A percentile compares a stretch with the other conserved stretches of the same genome.
Conservation (phyloP, 2,113 vertebrate species). For the Malurus cyaneus region DNA sequence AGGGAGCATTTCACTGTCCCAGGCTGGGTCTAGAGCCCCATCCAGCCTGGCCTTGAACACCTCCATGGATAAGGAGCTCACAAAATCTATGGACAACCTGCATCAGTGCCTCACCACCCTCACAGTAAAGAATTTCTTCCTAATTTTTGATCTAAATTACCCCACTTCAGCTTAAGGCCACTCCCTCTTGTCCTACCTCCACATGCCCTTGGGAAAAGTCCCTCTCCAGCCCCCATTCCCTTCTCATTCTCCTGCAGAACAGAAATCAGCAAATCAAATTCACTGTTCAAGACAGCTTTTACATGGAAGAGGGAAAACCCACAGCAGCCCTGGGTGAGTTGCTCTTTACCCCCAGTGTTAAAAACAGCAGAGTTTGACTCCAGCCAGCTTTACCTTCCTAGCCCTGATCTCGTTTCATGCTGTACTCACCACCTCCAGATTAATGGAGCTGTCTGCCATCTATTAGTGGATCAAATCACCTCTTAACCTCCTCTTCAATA, state of each 20-base stretch:
- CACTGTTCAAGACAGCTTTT: not conserved
- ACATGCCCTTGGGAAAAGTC: too few species aligned
- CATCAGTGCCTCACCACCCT: not conserved
- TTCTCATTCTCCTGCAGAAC: not conserved
- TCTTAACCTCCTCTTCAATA: constrained; percentile 49
- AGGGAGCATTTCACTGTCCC: not conserved
- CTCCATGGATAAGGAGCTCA: not conserved
- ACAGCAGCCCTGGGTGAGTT: not conserved
- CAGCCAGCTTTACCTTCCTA: not conserved
- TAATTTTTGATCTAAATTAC: not conserved
- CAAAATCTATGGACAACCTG: not conserved
- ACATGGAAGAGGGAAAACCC: not conserved
- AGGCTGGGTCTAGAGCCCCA: not conserved
- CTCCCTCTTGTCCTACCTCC: too few species aligned
- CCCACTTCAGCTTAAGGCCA: not conserved
- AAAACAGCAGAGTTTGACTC: not conserved
- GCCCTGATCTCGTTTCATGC: not conserved
- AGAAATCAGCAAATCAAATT: not conserved
- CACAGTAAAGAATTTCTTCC: not conserved
- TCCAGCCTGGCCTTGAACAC: not conserved
- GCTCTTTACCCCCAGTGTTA: not conserved
- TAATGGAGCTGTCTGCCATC: constrained; percentile 37
- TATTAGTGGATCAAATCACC: constrained; percentile 51
- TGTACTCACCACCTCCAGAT: not conserved
- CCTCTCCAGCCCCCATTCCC: not conserved